Evolutionary conservation across 2,113 vertebrate species (phyloP).

Genomic region (Nothoprocta pentlandii): DNA sequence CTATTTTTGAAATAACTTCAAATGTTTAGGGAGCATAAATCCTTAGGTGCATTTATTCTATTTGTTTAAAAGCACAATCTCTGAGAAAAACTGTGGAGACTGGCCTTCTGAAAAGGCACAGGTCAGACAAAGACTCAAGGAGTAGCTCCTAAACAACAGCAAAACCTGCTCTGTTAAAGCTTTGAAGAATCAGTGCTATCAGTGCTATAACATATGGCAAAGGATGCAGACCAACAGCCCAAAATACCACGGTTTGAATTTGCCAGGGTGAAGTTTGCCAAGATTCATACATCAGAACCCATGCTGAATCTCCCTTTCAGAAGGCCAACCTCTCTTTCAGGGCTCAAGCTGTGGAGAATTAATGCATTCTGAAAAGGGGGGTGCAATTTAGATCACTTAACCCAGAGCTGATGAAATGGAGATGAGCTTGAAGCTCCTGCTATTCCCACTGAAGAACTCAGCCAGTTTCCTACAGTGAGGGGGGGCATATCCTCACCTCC

Average conservation of each 20-base stretch:
- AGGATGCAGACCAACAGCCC: neutral
- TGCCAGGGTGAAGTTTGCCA: neutral
- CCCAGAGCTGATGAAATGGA: neutral
- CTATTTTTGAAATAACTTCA: neutral
- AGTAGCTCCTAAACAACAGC: neutral
- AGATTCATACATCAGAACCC: neutral
- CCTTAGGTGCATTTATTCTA: neutral
- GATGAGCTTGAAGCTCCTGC: neutral
- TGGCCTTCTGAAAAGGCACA: neutral
- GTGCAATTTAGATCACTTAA: neutral
- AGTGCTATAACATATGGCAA: no score
- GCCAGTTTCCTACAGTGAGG: rapidly evolving
- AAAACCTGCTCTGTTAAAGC: neutral
- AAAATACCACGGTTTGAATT: neutral
- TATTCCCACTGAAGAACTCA: neutral
- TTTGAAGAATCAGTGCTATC: neutral
- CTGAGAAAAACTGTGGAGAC: neutral
- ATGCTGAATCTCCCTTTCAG: neutral
- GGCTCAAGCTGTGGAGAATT: neutral
- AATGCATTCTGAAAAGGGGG: rapidly evolving
- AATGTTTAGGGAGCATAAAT: rapidly evolving
- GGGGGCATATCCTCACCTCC: neutral
- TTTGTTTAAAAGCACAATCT: neutral
- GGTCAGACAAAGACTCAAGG: neutral
- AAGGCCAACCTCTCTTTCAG: rapidly evolving